Conservation (phyloP, 2,797 vertebrate species). For the Liparis tanakae region DNA sequence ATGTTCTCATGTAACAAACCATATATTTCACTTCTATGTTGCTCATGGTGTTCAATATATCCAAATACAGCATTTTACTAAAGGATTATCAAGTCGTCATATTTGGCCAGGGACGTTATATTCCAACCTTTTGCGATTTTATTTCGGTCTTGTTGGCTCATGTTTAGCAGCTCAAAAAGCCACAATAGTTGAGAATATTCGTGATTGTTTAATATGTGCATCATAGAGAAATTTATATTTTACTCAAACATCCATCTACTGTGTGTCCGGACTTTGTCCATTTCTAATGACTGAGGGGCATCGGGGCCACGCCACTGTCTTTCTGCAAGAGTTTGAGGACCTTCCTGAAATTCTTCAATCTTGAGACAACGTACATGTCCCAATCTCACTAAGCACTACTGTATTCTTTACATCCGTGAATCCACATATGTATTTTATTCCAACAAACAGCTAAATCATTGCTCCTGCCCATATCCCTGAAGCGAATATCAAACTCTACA, state of each 20-base stretch:
- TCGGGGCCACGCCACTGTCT: background rate
- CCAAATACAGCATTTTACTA: no score
- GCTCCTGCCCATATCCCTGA: background rate
- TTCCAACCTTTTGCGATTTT: background rate
- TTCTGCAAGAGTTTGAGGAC: background rate
- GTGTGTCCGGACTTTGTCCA: background rate
- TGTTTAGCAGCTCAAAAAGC: background rate
- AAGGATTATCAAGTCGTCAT: background rate
- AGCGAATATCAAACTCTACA: background rate
- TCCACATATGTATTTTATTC: background rate
- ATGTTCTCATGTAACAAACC: no score
- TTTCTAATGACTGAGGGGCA: background rate
- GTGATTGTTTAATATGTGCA: background rate
- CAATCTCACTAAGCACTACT: background rate
- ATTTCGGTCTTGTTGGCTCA: background rate
- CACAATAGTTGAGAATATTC: background rate
- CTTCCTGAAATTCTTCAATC: background rate
- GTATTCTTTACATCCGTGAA: background rate
- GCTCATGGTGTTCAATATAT: no score
- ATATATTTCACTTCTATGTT: no score
- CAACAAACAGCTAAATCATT: background rate
- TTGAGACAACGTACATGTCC: no score
- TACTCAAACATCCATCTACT: background rate
- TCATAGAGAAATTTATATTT: background rate
- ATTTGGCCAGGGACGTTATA: background rate